Base-by-base conservation (phyloP, 1,140 invertebrate genomes). In the Camponotus vicinus region DNA sequence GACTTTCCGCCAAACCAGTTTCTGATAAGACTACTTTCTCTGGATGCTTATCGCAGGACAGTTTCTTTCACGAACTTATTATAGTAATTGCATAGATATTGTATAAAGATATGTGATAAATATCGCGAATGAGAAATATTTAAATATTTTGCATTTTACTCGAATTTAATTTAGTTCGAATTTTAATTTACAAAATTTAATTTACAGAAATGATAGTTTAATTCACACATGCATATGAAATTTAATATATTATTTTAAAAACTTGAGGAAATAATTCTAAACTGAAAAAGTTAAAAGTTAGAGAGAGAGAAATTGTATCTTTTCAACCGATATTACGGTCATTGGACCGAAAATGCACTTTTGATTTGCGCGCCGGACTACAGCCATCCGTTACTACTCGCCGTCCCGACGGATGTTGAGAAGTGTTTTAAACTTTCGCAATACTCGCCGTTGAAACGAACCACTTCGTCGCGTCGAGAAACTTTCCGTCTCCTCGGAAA, bases 381-480 rank as follows among this genome's bases (percentile, higher is more conserved):
- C 0, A 57, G 27, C 55, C 69, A 75, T 83, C 79, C 69, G 79
- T 83, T 83, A 83, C 67, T 61, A 21, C 55, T 75, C 79, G 27
- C 79, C 61, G 69, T 75, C 79, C 49, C 79, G 79, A 71, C 66
- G 42, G 59, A 61, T 59, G 67, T 73, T 9, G 49, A 37, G 55
- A 61, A 55, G 67, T 83, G 40, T 83, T 83, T 83, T 83, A 83
- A 83, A 83, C 69, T 83, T 83, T 83, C 45, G 79, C 69, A 83
- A 83, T 83, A 83, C 77, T 67, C 45, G 45, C 13, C 40, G 40
- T n/a, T 18, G 55, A 75, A 83, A 75, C 69, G 69, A 73, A 40
- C 55, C 27, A 37, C 27, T 61, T n/a, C 52, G 64, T 37, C 21
- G 78, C 52, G 45, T 45, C 52, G 40, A 3, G 49, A 61, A 83